Conservation (phyloP, 2,797 vertebrate species). For the Sebastes cheni region DNA sequence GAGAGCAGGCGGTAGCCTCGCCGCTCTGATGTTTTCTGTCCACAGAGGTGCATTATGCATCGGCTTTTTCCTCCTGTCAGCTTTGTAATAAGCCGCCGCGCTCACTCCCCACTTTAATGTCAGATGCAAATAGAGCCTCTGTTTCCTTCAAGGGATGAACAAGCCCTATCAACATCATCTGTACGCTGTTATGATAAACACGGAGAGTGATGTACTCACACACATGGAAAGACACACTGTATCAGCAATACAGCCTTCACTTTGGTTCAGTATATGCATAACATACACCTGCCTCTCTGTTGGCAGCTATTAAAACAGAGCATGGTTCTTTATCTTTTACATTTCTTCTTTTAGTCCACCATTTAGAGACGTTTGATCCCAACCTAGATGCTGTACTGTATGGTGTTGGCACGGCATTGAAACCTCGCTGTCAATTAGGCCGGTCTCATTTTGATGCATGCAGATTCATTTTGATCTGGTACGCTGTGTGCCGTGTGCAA, state of each 20-base stretch:
- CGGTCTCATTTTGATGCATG: constrained; percentile 57
- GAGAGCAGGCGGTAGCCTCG: constrained; percentile 37
- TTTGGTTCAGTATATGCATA: constrained; percentile 5
- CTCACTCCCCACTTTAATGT: constrained; percentile 58
- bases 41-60: constrained; percentile 60
- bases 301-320: not conserved
- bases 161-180: constrained; percentile 43
- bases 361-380: constrained; percentile 28
- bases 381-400: constrained; percentile 12
- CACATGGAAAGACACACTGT: constrained; percentile 1
- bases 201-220: not conserved
- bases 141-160: constrained; percentile 47
- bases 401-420: constrained; percentile 4
- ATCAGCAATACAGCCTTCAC: not conserved
- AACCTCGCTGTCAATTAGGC: constrained; percentile 60
- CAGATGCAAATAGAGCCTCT: constrained; percentile 54
- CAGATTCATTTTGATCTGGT: constrained; percentile 65
- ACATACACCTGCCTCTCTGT: not conserved
- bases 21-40: constrained; percentile 53
- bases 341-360: constrained; percentile 7
- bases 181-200: constrained; percentile 47
- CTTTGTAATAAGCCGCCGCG: constrained; percentile 52
- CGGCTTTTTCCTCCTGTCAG: constrained; percentile 35
- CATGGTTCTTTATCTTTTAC: not conserved
- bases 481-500: constrained; percentile 57